A percentile compares a stretch with the other conserved stretches of the same genome.
Conservation (phyloP, 2,797 vertebrate species). For the Staurois parvus region DNA sequence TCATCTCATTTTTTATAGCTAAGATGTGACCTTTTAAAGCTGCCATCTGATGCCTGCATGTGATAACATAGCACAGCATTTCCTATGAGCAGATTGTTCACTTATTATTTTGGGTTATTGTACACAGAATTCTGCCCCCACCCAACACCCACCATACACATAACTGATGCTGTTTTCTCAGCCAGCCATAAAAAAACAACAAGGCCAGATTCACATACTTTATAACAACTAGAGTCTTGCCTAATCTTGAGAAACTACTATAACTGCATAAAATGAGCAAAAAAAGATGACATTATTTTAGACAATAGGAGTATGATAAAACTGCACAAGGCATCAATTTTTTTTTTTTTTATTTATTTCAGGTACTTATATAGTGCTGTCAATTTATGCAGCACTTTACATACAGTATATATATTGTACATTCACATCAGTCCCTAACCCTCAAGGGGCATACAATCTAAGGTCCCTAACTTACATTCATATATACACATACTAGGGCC, state of each 20-base stretch:
- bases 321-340: not conserved
- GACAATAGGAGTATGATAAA: not conserved
- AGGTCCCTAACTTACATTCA: no score
- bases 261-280: constrained; percentile 49
- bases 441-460: no score
- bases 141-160: constrained; percentile 76
- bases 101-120: constrained; percentile 46
- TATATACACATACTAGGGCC: no score
- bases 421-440: no score
- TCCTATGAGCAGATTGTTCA: constrained; percentile 26
- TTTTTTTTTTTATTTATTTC: no score
- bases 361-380: no score
- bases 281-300: constrained; percentile 35
- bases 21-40: constrained; percentile 11
- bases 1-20: not conserved
- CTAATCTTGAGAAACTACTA: constrained; percentile 67
- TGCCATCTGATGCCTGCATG: constrained; percentile 16
- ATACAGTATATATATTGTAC: no score
- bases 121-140: constrained; percentile 73
- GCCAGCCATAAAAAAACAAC: constrained; percentile 70
- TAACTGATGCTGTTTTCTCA: constrained; percentile 75
- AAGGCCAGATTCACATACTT: constrained; percentile 68
- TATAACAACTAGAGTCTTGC: constrained; percentile 72
- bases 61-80: constrained; percentile 16
- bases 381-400: no score